Evolutionary conservation across 2,888 invertebrate genomes (phyloP).

Genomic region (Apodemia mormo): DNA sequence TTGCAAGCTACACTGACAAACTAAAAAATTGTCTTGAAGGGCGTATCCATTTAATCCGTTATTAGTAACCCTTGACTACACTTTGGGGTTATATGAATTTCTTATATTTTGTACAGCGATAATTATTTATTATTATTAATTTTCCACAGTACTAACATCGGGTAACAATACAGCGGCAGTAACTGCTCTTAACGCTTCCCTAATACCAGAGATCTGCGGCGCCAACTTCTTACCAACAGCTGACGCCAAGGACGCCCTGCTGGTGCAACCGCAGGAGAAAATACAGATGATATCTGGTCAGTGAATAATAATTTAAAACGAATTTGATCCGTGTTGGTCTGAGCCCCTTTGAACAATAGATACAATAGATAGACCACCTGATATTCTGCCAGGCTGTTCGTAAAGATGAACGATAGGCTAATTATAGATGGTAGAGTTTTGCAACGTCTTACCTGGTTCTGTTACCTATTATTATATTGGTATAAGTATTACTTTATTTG

Average conservation of each 20-base stretch:
- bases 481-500: too few relatives aligned
- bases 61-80: neutral
- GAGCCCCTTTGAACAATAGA: too few relatives aligned
- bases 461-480: too few relatives aligned
- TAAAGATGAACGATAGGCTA: too few relatives aligned
- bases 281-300: conserved; percentile 79
- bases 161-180: conserved; percentile 68
- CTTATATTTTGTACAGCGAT: neutral
- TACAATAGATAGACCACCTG: too few relatives aligned
- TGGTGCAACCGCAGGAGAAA: conserved; percentile 75
- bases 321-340: too few relatives aligned
- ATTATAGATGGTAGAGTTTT: too few relatives aligned
- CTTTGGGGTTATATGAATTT: neutral
- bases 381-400: too few relatives aligned
- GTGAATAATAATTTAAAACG: neutral
- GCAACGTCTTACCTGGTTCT: too few relatives aligned
- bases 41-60: neutral
- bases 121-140: too few relatives aligned
- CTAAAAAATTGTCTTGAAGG: too few relatives aligned
- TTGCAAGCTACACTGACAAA: too few relatives aligned
- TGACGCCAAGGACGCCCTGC: conserved; percentile 68
- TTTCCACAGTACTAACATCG: conserved; percentile 61
- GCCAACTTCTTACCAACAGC: conserved; percentile 73
- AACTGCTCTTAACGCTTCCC: conserved; percentile 60
- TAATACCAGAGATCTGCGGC: conserved; percentile 70